phyloP scores from a whole-genome alignment of 2,888 invertebrate species.

The Drosophila fungiperda region DNA sequence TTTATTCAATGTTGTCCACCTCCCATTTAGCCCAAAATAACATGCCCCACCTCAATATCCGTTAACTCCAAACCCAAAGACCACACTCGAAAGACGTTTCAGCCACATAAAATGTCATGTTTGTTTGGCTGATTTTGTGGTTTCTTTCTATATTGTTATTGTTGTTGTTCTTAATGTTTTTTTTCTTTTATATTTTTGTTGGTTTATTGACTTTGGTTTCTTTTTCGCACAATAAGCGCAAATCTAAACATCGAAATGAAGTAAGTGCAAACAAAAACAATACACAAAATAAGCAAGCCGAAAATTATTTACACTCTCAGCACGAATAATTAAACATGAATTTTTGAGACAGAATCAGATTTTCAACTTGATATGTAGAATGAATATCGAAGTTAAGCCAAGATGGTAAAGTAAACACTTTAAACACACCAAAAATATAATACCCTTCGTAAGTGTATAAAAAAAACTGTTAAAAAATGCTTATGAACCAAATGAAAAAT shows the following conservation, averaged over 20 bases:
- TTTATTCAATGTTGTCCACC: constrained; percentile 34
- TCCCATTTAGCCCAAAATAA: constrained; percentile 15
- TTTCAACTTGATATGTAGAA: neutral
- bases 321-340: neutral
- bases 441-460: neutral
- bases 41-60: constrained; percentile 7
- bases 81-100: constrained; percentile 27
- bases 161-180: constrained; percentile 26
- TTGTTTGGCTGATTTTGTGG: constrained; percentile 41
- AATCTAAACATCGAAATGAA: constrained; percentile 66
- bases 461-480: constrained; percentile 42
- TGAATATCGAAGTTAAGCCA: neutral
- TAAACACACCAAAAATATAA: neutral
- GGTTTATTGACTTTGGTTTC: constrained; percentile 74
- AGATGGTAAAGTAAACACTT: too few species aligned
- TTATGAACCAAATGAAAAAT: constrained; percentile 2
- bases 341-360: neutral
- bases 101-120: constrained; percentile 22
- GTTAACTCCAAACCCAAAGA: constrained; percentile 22
- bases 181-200: constrained; percentile 19
- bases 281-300: neutral
- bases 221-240: constrained; percentile 73
- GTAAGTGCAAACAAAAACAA: constrained; percentile 62
- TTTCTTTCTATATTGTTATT: constrained; percentile 33
- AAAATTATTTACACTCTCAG: neutral